These are phyloP conservation scores for Drosophila serrata DNA, from an alignment of 1,140 invertebrate species.

Conservation along the genomic window DNA sequence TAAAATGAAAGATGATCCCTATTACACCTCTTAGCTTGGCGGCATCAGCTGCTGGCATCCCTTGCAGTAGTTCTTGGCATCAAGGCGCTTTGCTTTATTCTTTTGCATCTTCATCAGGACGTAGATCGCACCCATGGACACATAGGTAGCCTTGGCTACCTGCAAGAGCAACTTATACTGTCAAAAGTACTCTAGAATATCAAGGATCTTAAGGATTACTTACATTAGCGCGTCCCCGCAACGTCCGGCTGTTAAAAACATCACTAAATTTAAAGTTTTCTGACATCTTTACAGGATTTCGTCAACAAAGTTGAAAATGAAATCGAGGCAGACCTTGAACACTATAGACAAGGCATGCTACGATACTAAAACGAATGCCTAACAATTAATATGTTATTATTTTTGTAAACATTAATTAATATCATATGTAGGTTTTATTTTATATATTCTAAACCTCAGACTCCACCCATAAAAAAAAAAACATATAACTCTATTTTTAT, in stretches of 20 bases:
- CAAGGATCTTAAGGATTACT: not conserved
- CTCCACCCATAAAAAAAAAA: too few species aligned
- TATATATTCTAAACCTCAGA: too few species aligned
- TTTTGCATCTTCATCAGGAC: conserved; percentile 55
- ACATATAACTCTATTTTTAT: too few species aligned
- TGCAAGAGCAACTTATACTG: conserved; percentile 86
- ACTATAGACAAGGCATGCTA: not conserved
- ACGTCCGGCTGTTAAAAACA: conserved; percentile 53
- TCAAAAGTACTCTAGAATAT: not conserved
- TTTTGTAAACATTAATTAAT: too few species aligned
- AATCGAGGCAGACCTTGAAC: not conserved
- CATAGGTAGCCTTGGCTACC: conserved; percentile 87
- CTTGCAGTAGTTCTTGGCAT: conserved; percentile 58
- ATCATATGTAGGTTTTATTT: too few species aligned
- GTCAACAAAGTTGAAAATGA: not conserved
- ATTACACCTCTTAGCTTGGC: not conserved
- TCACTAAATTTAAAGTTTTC: conserved; percentile 49
- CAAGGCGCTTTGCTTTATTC: conserved; percentile 51
- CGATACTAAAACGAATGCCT: not conserved
- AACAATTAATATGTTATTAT: not conserved
- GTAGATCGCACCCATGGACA: conserved; percentile 59
- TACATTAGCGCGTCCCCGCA: conserved; percentile 71
- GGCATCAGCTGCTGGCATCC: conserved; percentile 53
- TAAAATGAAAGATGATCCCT: not conserved
- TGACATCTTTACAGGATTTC: conserved; percentile 24